Evolutionary conservation across 2,888 invertebrate species (phyloP).

Genomic region (Lysandra coridon): DNA sequence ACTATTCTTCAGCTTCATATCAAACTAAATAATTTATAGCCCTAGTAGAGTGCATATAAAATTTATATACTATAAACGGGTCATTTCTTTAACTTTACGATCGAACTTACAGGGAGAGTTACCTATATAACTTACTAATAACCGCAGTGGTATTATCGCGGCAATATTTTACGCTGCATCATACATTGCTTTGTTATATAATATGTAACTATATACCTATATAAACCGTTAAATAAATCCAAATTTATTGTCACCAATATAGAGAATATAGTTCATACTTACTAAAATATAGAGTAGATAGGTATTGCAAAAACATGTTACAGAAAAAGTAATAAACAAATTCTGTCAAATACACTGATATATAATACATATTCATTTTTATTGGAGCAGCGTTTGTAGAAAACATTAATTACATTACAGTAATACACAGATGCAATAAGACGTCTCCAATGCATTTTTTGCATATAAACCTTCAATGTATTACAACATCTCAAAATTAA

Average conservation of each 20-base stretch:
- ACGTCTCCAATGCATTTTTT: neutral
- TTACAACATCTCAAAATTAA: neutral
- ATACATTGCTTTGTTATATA: neutral
- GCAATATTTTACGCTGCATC: neutral
- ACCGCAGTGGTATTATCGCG: conserved; percentile 11
- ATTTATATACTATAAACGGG: conserved; percentile 77
- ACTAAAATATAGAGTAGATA: no score
- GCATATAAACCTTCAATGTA: conserved; percentile 27
- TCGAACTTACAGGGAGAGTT: conserved; percentile 59
- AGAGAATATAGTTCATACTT: no score
- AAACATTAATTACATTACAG: neutral
- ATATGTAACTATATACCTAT: no score
- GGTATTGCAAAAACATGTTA: no score
- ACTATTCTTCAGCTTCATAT: conserved; percentile 53
- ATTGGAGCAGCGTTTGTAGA: no score
- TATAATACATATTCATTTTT: no score
- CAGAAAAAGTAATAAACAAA: no score
- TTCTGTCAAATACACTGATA: no score
- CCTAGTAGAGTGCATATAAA: conserved; percentile 78
- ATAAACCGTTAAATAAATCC: neutral
- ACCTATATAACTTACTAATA: conserved; percentile 47
- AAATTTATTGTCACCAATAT: no score
- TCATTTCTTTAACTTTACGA: conserved; percentile 71
- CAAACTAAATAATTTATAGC: conserved; percentile 74
- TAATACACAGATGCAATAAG: neutral